Base-by-base conservation (phyloP, 2,797 vertebrate species). In the Enteromius fasciolatus region DNA sequence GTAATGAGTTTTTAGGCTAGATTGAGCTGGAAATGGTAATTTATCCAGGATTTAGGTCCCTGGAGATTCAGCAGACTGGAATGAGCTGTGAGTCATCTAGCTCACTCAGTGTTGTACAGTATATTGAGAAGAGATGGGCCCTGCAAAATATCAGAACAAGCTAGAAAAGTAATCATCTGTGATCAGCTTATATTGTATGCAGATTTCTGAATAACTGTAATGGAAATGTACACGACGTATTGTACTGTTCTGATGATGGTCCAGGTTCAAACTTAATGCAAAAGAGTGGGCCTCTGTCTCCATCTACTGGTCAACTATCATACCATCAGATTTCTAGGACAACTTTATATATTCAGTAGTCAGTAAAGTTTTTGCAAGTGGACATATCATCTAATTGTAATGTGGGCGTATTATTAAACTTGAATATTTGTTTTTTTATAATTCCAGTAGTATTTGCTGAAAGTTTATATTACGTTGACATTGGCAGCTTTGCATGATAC, bases 251-350 rank as follows among this genome's bases (percentile, higher is more conserved):
- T 31, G 44, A 10, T 7, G 23, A 46, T 10, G 14, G 28, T 73
- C 3, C 28, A 36, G 33, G 4, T 23, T 39, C 11, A 54, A 31
- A 36, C 6, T 6, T 10, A 39, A 39, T 57, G 52, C 9, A 5
- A n/a, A 46, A 63, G 10, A 46, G 39, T 8, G 4, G 18, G 28
- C 7, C 59, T 61, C 17, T 85, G 75, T 78, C 84, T 79, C 86
- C 84, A 84, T 78, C 86, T 84, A 79, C 33, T 82, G 83, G 61
- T 76, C 17, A 46, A 12, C 0, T 67, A n/a, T 79, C 14, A 25
- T 23, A 50, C 7, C 0, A n/a, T 78, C n/a, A 17, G 8, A 20
- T 54, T 72, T 72, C 23, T 28, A 46, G 46, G 23, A 28, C 10
- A 3, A 33, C 18, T 52, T 6, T 33, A 12, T 33, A n/a, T n/a